Evolutionary conservation across 1,140 invertebrate genomes (phyloP), one percentile per base, ranked within the genome.

Genomic region (Linepithema humile): DNA sequence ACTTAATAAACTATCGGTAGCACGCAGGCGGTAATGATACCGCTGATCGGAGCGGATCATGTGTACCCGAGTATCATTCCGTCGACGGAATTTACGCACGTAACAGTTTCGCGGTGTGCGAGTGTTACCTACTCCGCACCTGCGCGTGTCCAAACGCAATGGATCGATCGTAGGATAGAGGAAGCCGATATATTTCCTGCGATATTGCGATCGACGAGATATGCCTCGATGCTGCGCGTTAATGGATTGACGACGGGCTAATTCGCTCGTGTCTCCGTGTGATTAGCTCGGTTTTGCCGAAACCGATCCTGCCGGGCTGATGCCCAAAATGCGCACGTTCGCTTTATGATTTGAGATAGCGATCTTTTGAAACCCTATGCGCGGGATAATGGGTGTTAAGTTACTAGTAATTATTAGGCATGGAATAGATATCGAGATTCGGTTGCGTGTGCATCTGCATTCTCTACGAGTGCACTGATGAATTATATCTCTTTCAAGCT

Each of bases 141-240:
- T 69, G 74, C 62, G 75, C 62, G 62, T 78, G 32, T 67, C 60
- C 43, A 20, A 45, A 26, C 45, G 72, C 45, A 35, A 29, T 55
- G 48, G 35, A 80, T 80, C 64, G 64, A 80, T 80, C 35, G 62
- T 17, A 29, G 75, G 23, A 55, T 15, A 69, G 50, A 57, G 74
- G 60, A 29, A 64, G 32, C 48, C 23, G 64, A 70, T 69, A 80
- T 80, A 80, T 80, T 80, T 69, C 75, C 75, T 55, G 50, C 64
- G 64, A 80, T 80, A 55, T 69, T 43, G 67, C 75, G 64, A 80
- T 80, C 75, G 75, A 80, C n/a, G 64, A 70, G 48, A 55, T 80
- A 80, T 26, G 32, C 75, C 35, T 26, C 62, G 35, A 32, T 69
- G 75, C n/a, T 40, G 75, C 75, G 38, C 64, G 75, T 80, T 80